Percentiles rank a stretch among this genome's conserved stretches.
phyloP scores from a whole-genome alignment of 2,888 invertebrate species.

The Ormyrus labotus region DNA sequence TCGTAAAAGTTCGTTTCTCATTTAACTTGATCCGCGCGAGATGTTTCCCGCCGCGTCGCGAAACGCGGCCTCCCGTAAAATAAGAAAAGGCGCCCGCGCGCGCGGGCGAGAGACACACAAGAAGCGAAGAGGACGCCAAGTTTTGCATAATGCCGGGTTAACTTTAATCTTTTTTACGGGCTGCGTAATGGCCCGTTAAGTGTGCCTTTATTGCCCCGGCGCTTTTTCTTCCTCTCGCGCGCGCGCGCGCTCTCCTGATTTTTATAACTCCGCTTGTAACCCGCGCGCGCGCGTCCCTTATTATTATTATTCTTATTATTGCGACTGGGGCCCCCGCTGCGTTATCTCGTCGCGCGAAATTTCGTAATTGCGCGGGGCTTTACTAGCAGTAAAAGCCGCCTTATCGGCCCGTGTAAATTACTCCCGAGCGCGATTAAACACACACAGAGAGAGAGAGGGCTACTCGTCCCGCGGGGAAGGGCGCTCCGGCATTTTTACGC shows the following conservation, averaged over 20 bases:
- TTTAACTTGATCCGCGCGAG: constrained; percentile 44
- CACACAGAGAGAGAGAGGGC: too few species aligned
- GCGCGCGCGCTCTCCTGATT: constrained; percentile 11
- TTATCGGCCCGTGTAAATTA: constrained; percentile 20
- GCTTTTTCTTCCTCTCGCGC: neutral
- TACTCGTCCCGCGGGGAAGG: too few species aligned
- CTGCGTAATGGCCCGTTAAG: constrained; percentile 69
- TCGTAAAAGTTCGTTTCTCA: constrained; percentile 45
- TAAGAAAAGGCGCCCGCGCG: neutral
- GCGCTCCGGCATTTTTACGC: neutral
- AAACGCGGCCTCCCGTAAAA: constrained; percentile 10
- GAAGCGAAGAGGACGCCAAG: constrained; percentile 58
- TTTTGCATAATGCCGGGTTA: constrained; percentile 71
- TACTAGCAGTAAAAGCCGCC: constrained; percentile 8
- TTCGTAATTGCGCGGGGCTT: constrained; percentile 25
- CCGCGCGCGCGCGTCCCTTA: constrained; percentile 2
- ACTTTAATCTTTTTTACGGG: constrained; percentile 71
- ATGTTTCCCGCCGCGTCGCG: constrained; percentile 5
- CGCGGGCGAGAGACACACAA: neutral
- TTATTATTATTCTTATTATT: neutral
- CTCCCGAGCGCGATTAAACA: neutral
- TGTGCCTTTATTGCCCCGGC: constrained; percentile 60
- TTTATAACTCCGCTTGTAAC: constrained; percentile 24
- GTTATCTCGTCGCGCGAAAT: constrained; percentile 17
- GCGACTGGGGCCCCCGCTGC: neutral